Evolutionary conservation across 1,140 invertebrate species (phyloP).

Genomic region (Archegozetes longisetosus): DNA sequence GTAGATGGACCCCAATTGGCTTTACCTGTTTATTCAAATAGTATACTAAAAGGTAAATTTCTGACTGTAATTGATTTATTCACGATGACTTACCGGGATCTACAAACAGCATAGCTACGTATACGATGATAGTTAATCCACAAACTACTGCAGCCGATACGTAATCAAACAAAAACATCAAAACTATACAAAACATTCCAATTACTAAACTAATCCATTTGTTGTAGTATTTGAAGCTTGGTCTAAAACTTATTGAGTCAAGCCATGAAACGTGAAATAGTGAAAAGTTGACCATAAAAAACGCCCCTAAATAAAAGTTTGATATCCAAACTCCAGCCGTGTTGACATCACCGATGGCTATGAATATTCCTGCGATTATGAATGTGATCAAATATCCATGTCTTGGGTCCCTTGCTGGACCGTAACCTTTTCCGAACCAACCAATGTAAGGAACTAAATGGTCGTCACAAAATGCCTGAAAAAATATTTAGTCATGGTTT

Average conservation of each 20-base stretch:
- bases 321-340: conserved; percentile 35
- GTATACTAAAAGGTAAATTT: not conserved
- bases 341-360: conserved; percentile 27
- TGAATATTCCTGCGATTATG: not conserved
- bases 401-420: not conserved
- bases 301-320: conserved; percentile 37
- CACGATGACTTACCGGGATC: not conserved
- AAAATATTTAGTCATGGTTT: too few species aligned
- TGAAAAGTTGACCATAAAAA: conserved; percentile 35
- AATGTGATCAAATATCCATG: not conserved
- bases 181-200: conserved; percentile 31
- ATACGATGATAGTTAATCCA: conserved; percentile 23
- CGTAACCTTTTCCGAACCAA: not conserved
- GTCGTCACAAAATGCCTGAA: not conserved
- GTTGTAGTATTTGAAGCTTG: conserved; percentile 35
- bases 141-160: conserved; percentile 33
- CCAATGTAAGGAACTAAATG: not conserved
- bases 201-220: conserved; percentile 35
- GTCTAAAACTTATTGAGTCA: conserved; percentile 35
- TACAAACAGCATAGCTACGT: not conserved
- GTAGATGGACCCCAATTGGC: not conserved
- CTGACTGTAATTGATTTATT: not conserved
- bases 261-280: conserved; percentile 34
- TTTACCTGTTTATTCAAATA: not conserved
- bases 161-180: conserved; percentile 39